Conservation (phyloP, 1,140 invertebrate genomes). For the Zaprionus camerounensis region DNA sequence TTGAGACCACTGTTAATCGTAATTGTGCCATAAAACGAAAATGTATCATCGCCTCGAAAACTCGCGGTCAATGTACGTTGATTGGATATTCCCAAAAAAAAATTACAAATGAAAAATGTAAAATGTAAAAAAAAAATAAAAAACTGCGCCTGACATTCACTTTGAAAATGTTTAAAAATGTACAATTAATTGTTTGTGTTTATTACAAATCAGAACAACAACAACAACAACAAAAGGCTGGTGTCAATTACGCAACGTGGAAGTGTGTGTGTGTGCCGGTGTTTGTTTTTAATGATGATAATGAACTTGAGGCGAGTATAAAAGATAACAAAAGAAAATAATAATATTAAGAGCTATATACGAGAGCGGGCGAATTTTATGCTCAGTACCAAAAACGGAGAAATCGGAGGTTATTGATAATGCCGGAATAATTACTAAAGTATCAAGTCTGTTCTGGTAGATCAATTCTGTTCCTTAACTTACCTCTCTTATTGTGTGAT, state of each 20-base stretch:
- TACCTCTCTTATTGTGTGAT: no score
- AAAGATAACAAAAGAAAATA: conserved; percentile 74
- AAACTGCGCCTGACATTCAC: conserved; percentile 56
- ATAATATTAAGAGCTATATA: conserved; percentile 40
- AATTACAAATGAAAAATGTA: conserved; percentile 11
- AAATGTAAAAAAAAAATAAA: conserved; percentile 22
- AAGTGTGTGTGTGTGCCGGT: conserved; percentile 19
- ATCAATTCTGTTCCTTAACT: not conserved
- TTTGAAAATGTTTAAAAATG: conserved; percentile 56
- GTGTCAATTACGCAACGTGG: conserved; percentile 49
- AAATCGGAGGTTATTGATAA: not conserved
- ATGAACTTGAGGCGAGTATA: conserved; percentile 73
- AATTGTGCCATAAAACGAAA: conserved; percentile 34
- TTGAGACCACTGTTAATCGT: conserved; percentile 31
- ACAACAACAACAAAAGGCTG: conserved; percentile 29
- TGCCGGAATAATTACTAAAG: not conserved
- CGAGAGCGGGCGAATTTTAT: conserved; percentile 18
- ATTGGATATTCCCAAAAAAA: conserved; percentile 46
- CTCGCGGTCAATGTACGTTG: conserved; percentile 65
- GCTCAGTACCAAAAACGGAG: conserved; percentile 13
- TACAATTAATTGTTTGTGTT: conserved; percentile 46
- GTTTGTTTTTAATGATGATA: conserved; percentile 71
- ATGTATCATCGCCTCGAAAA: conserved; percentile 64
- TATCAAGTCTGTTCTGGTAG: not conserved
- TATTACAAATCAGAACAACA: conserved; percentile 53